Conservation (phyloP, 2,113 vertebrate species). For the Ammodytes dubius region DNA sequence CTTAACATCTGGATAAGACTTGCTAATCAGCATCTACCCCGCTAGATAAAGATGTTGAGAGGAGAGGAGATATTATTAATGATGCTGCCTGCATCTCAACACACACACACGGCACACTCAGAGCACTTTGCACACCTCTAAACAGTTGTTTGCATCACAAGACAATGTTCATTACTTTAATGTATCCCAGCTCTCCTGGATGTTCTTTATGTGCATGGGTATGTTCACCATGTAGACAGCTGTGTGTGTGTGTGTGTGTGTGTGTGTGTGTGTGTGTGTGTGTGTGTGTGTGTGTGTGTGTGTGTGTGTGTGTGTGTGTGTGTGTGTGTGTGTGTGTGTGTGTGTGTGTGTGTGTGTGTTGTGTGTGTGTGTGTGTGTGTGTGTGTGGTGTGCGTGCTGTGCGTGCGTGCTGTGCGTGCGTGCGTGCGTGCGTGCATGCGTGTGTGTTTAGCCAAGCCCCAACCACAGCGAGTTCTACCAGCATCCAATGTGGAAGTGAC, state of each 20-base stretch:
- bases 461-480: too few species aligned
- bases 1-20: conserved; percentile 64
- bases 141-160: conserved; percentile 70
- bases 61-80: conserved; percentile 48
- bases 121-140: conserved; percentile 27
- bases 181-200: conserved; percentile 55
- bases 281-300: background rate
- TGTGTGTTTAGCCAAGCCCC: too few species aligned
- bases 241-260: conserved; percentile 23
- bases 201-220: conserved; percentile 36
- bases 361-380: background rate
- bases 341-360: background rate
- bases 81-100: conserved; percentile 20
- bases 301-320: background rate
- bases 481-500: too few species aligned
- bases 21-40: conserved; percentile 55
- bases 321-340: background rate
- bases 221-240: conserved; percentile 23
- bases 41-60: conserved; percentile 48
- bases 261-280: background rate
- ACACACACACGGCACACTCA: background rate
- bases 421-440: too few species aligned
- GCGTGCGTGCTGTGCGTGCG: background rate
- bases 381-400: background rate
- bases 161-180: conserved; percentile 69